phyloP scores from a whole-genome alignment of 2,113 vertebrate species.

The Tachycineta bicolor region DNA sequence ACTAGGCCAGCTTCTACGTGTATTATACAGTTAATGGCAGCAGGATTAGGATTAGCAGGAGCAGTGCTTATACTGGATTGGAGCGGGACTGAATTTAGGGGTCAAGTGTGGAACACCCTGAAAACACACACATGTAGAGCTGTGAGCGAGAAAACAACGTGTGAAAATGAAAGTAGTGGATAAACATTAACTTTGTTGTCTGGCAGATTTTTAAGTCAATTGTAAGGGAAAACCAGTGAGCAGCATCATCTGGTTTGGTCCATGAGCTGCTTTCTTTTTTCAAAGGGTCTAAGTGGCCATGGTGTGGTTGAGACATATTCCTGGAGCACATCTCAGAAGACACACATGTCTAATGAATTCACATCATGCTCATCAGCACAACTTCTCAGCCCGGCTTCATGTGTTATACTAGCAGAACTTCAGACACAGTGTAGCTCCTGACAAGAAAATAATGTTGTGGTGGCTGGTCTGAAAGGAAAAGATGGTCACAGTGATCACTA shows the following conservation, averaged over 20 bases:
- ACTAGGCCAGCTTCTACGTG: not conserved
- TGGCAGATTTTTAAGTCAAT: not conserved
- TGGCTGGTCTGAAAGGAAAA: not conserved
- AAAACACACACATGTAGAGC: not conserved
- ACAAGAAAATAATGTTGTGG: not conserved
- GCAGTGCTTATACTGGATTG: not conserved
- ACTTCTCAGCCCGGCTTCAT: not conserved
- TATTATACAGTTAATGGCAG: not conserved
- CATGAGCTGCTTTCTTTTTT: not conserved
- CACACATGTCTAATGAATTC: not conserved
- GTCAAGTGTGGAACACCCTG: not conserved
- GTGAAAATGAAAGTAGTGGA: not conserved
- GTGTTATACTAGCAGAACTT: not conserved
- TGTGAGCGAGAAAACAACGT: not conserved
- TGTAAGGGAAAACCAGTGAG: not conserved
- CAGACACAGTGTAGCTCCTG: not conserved
- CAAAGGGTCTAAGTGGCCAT: not conserved
- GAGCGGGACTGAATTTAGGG: not conserved
- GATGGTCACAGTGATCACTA: too few relatives aligned
- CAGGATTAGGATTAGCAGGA: not conserved
- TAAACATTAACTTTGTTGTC: not conserved
- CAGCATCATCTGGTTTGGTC: not conserved
- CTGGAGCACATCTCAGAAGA: not conserved
- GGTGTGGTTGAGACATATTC: not conserved
- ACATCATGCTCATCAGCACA: not conserved